Base-by-base conservation (phyloP, 2,888 invertebrate species). In the Epinotia brunnichana region DNA sequence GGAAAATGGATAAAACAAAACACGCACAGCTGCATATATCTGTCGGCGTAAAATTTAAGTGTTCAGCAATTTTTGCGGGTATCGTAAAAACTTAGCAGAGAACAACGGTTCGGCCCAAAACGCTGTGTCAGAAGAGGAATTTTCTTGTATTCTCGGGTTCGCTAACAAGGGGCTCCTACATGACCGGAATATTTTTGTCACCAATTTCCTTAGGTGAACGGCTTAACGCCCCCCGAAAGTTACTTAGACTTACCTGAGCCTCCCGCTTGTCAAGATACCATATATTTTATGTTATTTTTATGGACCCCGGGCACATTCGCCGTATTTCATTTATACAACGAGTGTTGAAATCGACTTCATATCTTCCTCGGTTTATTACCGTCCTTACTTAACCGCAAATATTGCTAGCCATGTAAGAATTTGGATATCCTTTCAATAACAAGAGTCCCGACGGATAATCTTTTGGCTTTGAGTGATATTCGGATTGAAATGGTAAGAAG, bases 181-280 rank as follows among this genome's bases (percentile, higher is more conserved):
- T 91, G 92, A 92, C 89, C 87, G 85, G 92, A 93, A 93, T 93
- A 92, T 89, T 91, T 89, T 88, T 87, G 89, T 88, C 90, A 85
- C 86, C 88, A 91, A 90, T 91, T 90, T 91, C 85, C 87, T 87
- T 84, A 84, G 85, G 84, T 84, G 87, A 88, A 89, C 84, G 87
- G 89, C 88, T 91, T 90, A 90, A 87, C 86, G 81, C 85, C 77
- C 66, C 83, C 84, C 82, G 87, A 89, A 89, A 88, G 87, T 90
- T 88, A 86, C 87, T 87, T 85, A 87, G 87, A 87, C 85, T 85
- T 87, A 89, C 89, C 89, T 89, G 87, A 82, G 82, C 80, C 83
- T 85, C 82, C 83, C 83, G 74, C 83, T 79, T 84, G 87, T 86
- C 84, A 85, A 84, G 83, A 85, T 87, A 85, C 83, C 81, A 82